Percentiles rank a stretch among this genome's conserved stretches.
Evolutionary conservation across 2,888 invertebrate genomes (phyloP).

Genomic region (Parochlus steinenii): DNA sequence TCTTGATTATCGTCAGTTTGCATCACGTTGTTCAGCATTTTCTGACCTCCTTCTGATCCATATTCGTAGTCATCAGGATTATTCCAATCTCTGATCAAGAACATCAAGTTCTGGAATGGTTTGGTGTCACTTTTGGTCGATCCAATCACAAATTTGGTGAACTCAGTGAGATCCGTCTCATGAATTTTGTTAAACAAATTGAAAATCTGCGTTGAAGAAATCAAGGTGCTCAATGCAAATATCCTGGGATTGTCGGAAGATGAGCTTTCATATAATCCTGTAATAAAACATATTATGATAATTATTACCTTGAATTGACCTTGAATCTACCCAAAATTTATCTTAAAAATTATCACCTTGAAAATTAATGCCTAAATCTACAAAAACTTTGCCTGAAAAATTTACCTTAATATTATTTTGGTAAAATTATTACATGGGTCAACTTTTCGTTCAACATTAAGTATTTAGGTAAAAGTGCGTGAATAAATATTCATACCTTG

Average conservation of each 20-base stretch:
- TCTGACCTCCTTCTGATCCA: conserved; percentile 10
- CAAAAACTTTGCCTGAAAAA: too few species aligned
- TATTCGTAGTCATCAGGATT: conserved; percentile 9
- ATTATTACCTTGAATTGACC: too few species aligned
- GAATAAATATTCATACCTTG: too few species aligned
- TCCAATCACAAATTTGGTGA: conserved; percentile 5
- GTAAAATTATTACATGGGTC: too few species aligned
- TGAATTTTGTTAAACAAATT: conserved; percentile 11
- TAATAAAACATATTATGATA: too few species aligned
- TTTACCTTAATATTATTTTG: too few species aligned
- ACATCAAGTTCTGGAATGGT: conserved; percentile 12
- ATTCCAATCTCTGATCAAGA: conserved; percentile 12
- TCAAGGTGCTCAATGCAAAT: conserved; percentile 10
- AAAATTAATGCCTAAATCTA: too few species aligned
- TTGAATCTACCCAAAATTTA: too few species aligned
- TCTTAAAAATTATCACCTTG: too few species aligned
- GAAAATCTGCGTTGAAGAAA: conserved; percentile 11
- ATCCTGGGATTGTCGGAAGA: conserved; percentile 11
- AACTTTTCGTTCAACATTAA: too few species aligned
- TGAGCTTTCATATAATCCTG: conserved; percentile 9
- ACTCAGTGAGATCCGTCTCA: conserved; percentile 12
- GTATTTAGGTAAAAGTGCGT: too few species aligned
- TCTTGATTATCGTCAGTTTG: conserved; percentile 8
- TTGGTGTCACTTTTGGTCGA: neutral
- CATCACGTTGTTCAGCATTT: conserved; percentile 1